Evolutionary conservation across 2,888 invertebrate species (phyloP).

Genomic region (Gastrophysa polygoni): DNA sequence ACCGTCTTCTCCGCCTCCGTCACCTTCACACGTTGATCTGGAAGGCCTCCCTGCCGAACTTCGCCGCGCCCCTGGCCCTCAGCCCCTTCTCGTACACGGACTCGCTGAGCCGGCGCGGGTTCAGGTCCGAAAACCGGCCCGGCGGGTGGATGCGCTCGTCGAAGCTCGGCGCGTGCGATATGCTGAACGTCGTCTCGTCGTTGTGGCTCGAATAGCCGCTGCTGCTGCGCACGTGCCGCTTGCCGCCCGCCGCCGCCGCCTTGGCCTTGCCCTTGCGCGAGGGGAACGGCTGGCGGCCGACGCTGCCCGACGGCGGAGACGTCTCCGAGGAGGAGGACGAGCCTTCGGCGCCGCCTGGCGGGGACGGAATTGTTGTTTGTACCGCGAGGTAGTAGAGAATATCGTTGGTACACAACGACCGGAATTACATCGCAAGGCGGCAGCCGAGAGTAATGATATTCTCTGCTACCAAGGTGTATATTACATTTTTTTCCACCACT

Average conservation of each 20-base stretch:
- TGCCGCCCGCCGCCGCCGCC: conserved; percentile 64
- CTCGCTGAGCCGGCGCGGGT: conserved; percentile 58
- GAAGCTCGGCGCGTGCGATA: conserved; percentile 80
- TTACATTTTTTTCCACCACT: too few species aligned
- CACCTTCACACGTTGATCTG: conserved; percentile 71
- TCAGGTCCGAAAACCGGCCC: conserved; percentile 80
- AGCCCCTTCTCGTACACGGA: conserved; percentile 59
- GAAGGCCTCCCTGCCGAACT: conserved; percentile 70
- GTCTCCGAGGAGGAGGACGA: conserved; percentile 81
- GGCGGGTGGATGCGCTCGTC: conserved; percentile 86
- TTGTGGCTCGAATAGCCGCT: conserved; percentile 84
- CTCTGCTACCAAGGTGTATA: too few species aligned
- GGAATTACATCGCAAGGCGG: too few species aligned
- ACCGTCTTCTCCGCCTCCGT: not conserved
- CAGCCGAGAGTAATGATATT: too few species aligned
- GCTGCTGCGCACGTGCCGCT: conserved; percentile 77
- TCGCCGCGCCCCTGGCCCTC: conserved; percentile 57
- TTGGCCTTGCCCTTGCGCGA: conserved; percentile 71
- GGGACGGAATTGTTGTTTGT: not conserved
- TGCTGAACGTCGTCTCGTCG: conserved; percentile 85
- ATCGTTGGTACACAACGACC: too few species aligned
- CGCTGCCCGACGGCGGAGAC: conserved; percentile 68
- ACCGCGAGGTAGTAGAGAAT: too few species aligned
- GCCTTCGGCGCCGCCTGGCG: conserved; percentile 71
- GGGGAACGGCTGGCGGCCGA: conserved; percentile 68